Conservation (phyloP, 2,888 invertebrate species). For the Dorcus parallelipipedus region DNA sequence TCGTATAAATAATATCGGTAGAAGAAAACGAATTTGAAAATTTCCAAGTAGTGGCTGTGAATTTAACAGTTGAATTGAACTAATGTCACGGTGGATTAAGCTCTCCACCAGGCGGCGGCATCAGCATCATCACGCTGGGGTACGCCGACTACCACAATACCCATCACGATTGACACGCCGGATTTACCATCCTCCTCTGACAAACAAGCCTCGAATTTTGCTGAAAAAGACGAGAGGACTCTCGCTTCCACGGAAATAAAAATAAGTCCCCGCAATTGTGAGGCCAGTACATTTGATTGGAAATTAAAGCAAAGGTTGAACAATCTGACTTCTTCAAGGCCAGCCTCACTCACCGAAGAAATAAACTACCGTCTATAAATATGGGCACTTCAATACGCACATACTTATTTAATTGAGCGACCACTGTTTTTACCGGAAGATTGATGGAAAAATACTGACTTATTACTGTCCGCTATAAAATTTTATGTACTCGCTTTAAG, state of each 20-base stretch:
- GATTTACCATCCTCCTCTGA: constrained; percentile 15
- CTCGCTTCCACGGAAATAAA: constrained; percentile 14
- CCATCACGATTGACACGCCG: constrained; percentile 18
- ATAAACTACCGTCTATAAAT: constrained; percentile 21
- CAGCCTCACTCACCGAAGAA: constrained; percentile 1
- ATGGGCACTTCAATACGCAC: constrained; percentile 13
- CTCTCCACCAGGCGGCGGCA: constrained; percentile 16
- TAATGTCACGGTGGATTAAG: constrained; percentile 18
- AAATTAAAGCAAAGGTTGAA: constrained; percentile 13
- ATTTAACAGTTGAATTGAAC: constrained; percentile 18
- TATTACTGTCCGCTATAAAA: constrained; percentile 16
- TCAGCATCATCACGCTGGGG: constrained; percentile 11
- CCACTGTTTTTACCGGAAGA: constrained; percentile 13
- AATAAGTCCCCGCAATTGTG: constrained; percentile 7
- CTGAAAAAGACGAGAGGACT: constrained; percentile 10
- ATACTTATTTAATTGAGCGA: constrained; percentile 22
- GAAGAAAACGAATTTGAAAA: constrained; percentile 12
- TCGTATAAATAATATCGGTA: constrained; percentile 8
- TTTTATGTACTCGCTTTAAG: constrained; percentile 17
- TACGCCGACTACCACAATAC: constrained; percentile 16
- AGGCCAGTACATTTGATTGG: constrained; percentile 9
- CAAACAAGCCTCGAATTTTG: constrained; percentile 9
- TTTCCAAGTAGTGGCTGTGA: constrained; percentile 15
- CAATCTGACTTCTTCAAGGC: constrained; percentile 14
- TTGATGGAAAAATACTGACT: constrained; percentile 13